Conservation (phyloP, 1,140 invertebrate genomes). For the Bactericera cockerelli region DNA sequence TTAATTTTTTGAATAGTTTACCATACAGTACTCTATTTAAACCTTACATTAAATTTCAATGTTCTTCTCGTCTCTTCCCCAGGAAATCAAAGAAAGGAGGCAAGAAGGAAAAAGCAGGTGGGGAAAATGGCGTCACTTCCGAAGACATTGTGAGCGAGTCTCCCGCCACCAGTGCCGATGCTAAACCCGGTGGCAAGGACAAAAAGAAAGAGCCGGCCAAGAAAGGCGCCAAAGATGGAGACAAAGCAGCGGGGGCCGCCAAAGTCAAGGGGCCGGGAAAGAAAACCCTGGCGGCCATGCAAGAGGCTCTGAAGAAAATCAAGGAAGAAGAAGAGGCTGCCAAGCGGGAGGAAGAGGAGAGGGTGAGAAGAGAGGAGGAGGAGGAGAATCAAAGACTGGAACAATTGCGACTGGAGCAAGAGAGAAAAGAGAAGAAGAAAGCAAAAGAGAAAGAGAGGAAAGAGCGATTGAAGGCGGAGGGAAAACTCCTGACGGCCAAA, state of each 20-base stretch:
- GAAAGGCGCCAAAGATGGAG: neutral
- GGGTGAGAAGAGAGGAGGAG: constrained; percentile 53
- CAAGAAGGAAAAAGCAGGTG: neutral
- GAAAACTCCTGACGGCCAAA: constrained; percentile 80
- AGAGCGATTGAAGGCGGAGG: constrained; percentile 84
- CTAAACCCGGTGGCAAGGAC: neutral
- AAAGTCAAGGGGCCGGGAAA: constrained; percentile 18
- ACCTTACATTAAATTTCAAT: no score
- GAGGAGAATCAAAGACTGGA: constrained; percentile 53
- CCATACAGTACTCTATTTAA: no score
- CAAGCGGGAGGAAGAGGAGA: constrained; percentile 64
- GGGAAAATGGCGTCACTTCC: neutral
- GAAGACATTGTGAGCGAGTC: neutral
- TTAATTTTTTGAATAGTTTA: no score
- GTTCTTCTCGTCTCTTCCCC: neutral
- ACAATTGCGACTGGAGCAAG: constrained; percentile 60
- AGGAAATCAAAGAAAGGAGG: constrained; percentile 3
- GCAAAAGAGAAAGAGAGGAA: constrained; percentile 88
- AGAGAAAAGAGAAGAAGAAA: constrained; percentile 79
- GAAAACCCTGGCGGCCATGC: constrained; percentile 17
- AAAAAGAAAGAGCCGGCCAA: neutral
- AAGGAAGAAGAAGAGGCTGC: constrained; percentile 77
- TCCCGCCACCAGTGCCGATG: neutral
- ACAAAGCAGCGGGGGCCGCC: neutral
- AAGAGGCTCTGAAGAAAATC: constrained; percentile 63